These are phyloP conservation scores for Adineta ricciae DNA, from an alignment of 2,888 invertebrate genomes.

Conservation along the genomic window DNA sequence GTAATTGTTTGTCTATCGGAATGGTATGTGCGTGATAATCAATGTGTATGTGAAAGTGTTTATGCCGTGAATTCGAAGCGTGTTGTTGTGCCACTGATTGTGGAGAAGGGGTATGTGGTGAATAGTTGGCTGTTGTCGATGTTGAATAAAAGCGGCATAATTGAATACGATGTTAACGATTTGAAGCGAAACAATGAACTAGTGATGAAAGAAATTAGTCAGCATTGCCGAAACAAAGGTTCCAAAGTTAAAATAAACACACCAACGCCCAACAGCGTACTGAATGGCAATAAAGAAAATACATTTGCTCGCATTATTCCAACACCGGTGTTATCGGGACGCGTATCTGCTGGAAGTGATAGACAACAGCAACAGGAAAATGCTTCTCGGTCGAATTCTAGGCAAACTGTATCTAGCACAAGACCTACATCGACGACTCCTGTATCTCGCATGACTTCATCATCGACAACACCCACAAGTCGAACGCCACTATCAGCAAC, in stretches of 20 bases:
- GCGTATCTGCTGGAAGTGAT: not conserved
- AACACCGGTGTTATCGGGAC: not conserved
- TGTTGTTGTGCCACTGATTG: not conserved
- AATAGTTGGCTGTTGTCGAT: not conserved
- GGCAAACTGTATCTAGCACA: too few relatives aligned
- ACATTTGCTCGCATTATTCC: not conserved
- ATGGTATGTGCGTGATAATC: not conserved
- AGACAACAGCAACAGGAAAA: too few relatives aligned
- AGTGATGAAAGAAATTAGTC: not conserved
- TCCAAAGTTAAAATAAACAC: too few relatives aligned
- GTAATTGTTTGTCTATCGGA: not conserved
- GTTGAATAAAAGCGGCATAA: not conserved
- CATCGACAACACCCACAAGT: not conserved
- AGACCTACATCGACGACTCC: too few relatives aligned
- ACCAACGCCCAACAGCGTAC: too few relatives aligned
- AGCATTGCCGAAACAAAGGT: too few relatives aligned
- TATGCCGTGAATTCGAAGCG: not conserved
- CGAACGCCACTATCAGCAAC: not conserved
- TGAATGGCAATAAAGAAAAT: too few relatives aligned
- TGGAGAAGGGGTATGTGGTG: not conserved
- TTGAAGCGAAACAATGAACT: not conserved
- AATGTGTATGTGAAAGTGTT: not conserved
- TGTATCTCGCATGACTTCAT: too few relatives aligned
- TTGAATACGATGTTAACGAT: not conserved
- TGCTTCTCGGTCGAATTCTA: too few relatives aligned